Evolutionary conservation across 2,113 vertebrate species (phyloP).

Genomic region (Girardinichthys multiradiatus): DNA sequence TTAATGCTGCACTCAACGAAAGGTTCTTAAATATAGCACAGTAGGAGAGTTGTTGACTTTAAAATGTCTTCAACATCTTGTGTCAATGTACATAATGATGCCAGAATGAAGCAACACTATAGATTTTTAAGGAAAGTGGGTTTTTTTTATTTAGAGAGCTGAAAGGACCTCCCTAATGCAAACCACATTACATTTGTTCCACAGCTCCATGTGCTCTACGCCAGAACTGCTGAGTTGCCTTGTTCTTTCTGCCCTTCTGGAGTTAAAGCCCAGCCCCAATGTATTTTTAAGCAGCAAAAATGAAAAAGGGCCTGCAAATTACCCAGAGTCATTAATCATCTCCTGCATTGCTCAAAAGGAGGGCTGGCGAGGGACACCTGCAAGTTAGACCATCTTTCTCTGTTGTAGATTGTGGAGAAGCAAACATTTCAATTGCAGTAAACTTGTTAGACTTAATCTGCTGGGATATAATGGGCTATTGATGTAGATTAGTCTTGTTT

Average conservation of each 20-base stretch:
- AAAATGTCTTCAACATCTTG: not conserved
- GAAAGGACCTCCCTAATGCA: not conserved
- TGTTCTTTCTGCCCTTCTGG: constrained; percentile 27
- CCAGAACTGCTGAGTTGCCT: constrained; percentile 64
- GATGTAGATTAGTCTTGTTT: not conserved
- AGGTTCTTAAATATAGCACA: too few relatives aligned
- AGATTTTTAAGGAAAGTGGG: not conserved
- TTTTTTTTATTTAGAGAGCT: not conserved
- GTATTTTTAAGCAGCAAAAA: constrained; percentile 63
- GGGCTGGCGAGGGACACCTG: constrained; percentile 29
- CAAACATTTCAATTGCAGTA: not conserved
- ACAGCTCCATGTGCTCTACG: constrained; percentile 54
- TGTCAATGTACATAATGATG: too few relatives aligned
- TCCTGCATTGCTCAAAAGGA: constrained; percentile 15
- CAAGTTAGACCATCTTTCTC: constrained; percentile 10
- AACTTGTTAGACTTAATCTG: not conserved
- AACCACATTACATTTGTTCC: not conserved
- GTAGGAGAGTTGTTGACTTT: not conserved
- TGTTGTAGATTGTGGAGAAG: constrained; percentile 24
- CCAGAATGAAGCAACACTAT: not conserved
- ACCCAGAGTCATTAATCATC: constrained; percentile 45
- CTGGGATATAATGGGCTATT: too few relatives aligned
- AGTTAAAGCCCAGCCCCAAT: constrained; percentile 38
- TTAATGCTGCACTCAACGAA: too few relatives aligned
- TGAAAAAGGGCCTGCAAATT: constrained; percentile 31